Percentiles rank a stretch among this genome's conserved stretches.
Evolutionary conservation across 2,888 invertebrate species (phyloP).

Genomic region (Eutolmus rufibarbis): DNA sequence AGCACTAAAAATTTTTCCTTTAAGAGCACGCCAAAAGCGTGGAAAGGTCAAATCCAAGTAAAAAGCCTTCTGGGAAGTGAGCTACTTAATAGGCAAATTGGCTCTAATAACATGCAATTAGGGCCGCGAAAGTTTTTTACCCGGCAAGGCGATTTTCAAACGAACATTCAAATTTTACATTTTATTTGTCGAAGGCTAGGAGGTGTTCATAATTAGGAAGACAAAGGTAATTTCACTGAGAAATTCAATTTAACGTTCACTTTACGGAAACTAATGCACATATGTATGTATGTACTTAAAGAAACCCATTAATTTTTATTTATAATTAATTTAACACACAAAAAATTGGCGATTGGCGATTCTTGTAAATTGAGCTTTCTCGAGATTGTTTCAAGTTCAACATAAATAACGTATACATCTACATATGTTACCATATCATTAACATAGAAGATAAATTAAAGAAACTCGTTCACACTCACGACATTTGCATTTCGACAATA

Average conservation of each 20-base stretch:
- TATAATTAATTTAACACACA: not conserved
- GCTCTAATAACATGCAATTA: not conserved
- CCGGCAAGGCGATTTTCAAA: not conserved
- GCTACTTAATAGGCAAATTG: not conserved
- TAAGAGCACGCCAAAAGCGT: not conserved
- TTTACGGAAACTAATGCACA: not conserved
- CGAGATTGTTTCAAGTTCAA: not conserved
- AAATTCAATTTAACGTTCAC: not conserved
- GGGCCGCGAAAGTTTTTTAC: not conserved
- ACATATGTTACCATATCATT: too few species aligned
- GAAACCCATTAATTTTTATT: not conserved
- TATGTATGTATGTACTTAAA: not conserved
- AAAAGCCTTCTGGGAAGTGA: not conserved
- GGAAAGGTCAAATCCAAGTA: not conserved
- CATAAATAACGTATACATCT: too few species aligned
- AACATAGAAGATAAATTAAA: too few species aligned
- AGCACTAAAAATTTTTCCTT: not conserved
- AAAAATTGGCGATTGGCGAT: not conserved
- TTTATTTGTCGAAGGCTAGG: not conserved
- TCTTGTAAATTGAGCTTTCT: not conserved
- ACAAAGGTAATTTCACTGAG: not conserved
- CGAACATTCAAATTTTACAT: not conserved
- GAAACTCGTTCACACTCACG: too few species aligned
- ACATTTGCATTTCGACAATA: too few species aligned
- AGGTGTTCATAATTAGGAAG: not conserved